These are phyloP conservation scores for Neoarius graeffei DNA, from an alignment of 2,113 vertebrate species.

Conservation along the genomic window DNA sequence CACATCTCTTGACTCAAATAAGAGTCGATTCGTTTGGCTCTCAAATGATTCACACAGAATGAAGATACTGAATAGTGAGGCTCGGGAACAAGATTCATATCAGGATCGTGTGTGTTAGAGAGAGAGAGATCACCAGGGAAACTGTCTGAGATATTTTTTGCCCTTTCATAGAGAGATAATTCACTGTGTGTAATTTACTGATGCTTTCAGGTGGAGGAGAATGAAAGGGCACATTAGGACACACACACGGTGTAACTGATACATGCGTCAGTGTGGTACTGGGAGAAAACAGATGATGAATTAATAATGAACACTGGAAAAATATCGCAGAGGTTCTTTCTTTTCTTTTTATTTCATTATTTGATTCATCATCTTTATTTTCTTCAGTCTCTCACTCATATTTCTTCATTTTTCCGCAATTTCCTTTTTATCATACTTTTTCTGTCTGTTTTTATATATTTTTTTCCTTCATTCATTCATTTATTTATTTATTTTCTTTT, in stretches of 20 bases:
- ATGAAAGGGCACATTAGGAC: not conserved
- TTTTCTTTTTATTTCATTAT: too few relatives aligned
- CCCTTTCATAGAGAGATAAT: not conserved
- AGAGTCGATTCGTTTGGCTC: not conserved
- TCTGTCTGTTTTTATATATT: not conserved
- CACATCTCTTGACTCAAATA: not conserved
- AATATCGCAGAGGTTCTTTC: not conserved
- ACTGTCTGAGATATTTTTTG: not conserved
- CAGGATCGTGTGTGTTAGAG: not conserved
- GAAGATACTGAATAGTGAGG: not conserved
- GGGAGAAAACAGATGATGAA: slow-evolving; percentile 6
- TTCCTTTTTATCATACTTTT: not conserved
- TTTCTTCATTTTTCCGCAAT: not conserved
- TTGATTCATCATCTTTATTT: not conserved
- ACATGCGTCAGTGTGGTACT: slow-evolving; percentile 6
- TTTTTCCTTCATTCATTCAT: too few relatives aligned
- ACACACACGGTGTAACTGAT: not conserved
- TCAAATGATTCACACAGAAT: not conserved
- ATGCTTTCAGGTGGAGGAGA: not conserved
- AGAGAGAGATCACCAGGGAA: not conserved
- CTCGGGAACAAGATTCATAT: not conserved
- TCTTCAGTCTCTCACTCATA: not conserved
- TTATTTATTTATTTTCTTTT: not conserved
- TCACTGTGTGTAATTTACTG: not conserved
- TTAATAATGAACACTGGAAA: slow-evolving; percentile 14